Conservation (phyloP, 1,140 invertebrate genomes). For the Drosophila setifemur region DNA sequence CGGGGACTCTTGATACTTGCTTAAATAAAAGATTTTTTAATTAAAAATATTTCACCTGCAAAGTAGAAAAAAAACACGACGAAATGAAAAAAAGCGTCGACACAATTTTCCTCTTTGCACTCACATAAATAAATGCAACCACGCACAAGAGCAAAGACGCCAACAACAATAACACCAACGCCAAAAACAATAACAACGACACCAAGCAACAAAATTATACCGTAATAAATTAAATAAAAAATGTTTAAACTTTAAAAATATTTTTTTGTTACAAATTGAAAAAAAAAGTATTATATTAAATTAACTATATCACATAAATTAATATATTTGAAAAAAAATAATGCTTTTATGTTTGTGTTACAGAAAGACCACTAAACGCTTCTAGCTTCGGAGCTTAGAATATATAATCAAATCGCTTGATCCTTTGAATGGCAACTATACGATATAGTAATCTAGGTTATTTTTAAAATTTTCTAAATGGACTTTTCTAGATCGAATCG, state of each 20-base stretch:
- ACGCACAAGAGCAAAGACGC: constrained; percentile 29
- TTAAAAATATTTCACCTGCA: constrained; percentile 79
- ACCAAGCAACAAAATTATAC: constrained; percentile 1
- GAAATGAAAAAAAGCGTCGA: constrained; percentile 41
- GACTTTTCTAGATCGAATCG: too few species aligned
- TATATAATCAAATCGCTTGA: too few species aligned
- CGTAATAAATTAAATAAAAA: not conserved
- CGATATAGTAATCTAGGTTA: too few species aligned
- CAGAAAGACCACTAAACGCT: too few species aligned
- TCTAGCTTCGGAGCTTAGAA: too few species aligned
- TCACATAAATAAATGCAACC: constrained; percentile 67
- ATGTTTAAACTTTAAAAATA: not conserved
- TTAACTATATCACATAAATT: too few species aligned
- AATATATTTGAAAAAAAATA: too few species aligned
- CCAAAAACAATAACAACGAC: constrained; percentile 5
- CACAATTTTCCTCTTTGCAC: constrained; percentile 75
- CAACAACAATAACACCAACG: constrained; percentile 15
- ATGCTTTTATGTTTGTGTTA: too few species aligned
- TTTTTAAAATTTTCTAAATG: too few species aligned
- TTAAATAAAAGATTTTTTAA: constrained; percentile 80
- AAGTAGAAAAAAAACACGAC: constrained; percentile 21
- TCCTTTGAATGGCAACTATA: too few species aligned
- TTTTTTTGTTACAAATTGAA: not conserved
- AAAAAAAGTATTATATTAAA: too few species aligned
- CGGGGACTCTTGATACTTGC: constrained; percentile 51